phyloP scores from a whole-genome alignment of 1,140 invertebrate species.

The Drosophila oshimai region DNA sequence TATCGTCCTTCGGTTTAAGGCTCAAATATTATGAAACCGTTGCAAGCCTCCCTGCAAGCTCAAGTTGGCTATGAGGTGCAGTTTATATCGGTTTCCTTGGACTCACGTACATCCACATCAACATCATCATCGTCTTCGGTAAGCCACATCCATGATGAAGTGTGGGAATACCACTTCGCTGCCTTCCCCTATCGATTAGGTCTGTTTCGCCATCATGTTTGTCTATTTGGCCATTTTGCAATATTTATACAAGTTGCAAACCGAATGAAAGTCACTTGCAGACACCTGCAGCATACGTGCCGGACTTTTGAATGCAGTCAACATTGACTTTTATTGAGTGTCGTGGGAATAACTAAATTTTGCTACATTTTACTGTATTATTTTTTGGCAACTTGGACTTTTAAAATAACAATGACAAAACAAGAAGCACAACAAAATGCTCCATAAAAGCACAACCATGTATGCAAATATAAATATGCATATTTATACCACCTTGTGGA shows the following conservation, averaged over 20 bases:
- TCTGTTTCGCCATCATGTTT: slow-evolving; percentile 12
- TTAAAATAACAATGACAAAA: slow-evolving; percentile 8
- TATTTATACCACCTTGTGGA: background rate
- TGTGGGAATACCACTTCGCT: background rate
- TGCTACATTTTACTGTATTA: background rate
- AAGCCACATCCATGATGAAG: slow-evolving; percentile 28
- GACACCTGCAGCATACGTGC: slow-evolving; percentile 35
- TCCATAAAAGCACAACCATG: slow-evolving; percentile 8
- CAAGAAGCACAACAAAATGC: background rate
- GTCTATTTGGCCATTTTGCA: slow-evolving; percentile 15
- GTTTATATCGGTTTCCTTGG: slow-evolving; percentile 25
- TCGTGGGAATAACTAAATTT: background rate
- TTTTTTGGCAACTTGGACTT: background rate
- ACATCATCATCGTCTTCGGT: slow-evolving; percentile 20
- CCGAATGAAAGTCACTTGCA: slow-evolving; percentile 30
- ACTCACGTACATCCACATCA: slow-evolving; percentile 8
- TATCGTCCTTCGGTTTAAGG: slow-evolving; percentile 35
- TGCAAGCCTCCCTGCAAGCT: slow-evolving; percentile 5
- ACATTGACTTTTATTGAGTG: slow-evolving; percentile 54
- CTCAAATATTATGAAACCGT: slow-evolving; percentile 52
- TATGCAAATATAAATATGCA: background rate
- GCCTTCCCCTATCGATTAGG: slow-evolving; percentile 8
- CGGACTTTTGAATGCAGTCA: slow-evolving; percentile 20
- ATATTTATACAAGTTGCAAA: slow-evolving; percentile 38
- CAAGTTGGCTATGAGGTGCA: slow-evolving; percentile 33